These are phyloP conservation scores for Scaptodrosophila latifasciaeformis DNA, from an alignment of 2,888 invertebrate species.

Conservation along the genomic window DNA sequence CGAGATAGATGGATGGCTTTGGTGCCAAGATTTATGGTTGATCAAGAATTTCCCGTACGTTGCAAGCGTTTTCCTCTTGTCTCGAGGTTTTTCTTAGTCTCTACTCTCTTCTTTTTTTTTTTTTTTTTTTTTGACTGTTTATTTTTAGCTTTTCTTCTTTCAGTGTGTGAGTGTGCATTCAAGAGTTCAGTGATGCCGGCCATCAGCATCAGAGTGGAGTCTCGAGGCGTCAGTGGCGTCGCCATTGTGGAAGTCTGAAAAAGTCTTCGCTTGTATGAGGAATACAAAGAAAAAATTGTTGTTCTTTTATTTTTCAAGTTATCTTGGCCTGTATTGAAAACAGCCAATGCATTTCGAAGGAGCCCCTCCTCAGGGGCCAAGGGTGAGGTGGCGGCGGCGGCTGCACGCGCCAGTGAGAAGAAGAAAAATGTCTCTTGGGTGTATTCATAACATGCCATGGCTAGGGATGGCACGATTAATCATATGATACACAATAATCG, in stretches of 20 bases:
- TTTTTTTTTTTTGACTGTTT: conserved; percentile 31
- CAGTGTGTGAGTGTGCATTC: no score
- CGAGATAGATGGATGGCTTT: conserved; percentile 70
- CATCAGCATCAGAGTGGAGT: no score
- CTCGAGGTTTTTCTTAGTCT: conserved; percentile 11
- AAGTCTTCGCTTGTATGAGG: conserved; percentile 25
- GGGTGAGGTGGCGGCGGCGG: conserved; percentile 3
- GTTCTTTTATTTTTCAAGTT: conserved; percentile 30
- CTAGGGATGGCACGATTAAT: no score
- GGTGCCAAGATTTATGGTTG: conserved; percentile 70
- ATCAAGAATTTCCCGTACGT: conserved; percentile 70
- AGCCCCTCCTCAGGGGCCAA: neutral
- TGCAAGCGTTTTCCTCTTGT: conserved; percentile 43
- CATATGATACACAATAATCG: no score
- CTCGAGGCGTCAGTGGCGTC: conserved; percentile 1
- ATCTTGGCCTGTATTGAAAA: conserved; percentile 27
- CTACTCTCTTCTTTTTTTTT: neutral
- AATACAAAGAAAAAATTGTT: conserved; percentile 2
- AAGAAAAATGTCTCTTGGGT: conserved; percentile 67
- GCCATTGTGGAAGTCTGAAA: conserved; percentile 4
- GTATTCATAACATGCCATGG: conserved; percentile 67
- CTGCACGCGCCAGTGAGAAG: conserved; percentile 52
- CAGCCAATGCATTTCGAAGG: no score
- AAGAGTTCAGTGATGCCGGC: conserved; percentile 39
- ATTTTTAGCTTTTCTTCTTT: conserved; percentile 61